phyloP scores from a whole-genome alignment of 2,797 vertebrate genomes.

The Betta splendens region DNA sequence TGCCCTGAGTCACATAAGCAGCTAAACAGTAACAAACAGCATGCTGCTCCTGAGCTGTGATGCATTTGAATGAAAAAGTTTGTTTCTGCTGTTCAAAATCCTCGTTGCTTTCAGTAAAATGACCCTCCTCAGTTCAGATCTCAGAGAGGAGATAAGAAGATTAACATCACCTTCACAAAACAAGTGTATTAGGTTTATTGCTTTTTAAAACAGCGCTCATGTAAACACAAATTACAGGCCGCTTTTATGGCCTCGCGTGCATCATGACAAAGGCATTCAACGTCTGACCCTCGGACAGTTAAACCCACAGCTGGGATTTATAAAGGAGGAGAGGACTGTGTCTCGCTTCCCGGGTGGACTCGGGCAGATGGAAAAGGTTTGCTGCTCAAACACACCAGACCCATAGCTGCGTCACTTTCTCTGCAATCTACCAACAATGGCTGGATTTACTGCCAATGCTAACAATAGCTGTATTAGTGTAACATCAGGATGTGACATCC shows the following conservation, averaged over 20 bases:
- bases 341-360: constrained; percentile 64
- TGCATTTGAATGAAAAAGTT: constrained; percentile 2
- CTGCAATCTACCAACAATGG: constrained; percentile 62
- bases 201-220: constrained; percentile 63
- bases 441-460: constrained; percentile 57
- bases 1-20: constrained; percentile 4
- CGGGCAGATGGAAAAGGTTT: constrained; percentile 70
- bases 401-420: constrained; percentile 63
- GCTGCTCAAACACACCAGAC: constrained; percentile 55
- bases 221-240: constrained; percentile 74
- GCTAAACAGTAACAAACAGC: constrained; percentile 32
- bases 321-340: constrained; percentile 72
- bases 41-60: constrained; percentile 10
- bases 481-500: constrained; percentile 47
- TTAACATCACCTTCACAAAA: constrained; percentile 28
- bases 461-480: constrained; percentile 57
- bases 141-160: constrained; percentile 27
- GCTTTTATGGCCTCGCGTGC: constrained; percentile 68
- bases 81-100: constrained; percentile 10
- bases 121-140: constrained; percentile 18
- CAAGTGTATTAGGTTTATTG: constrained; percentile 49
- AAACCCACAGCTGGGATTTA: constrained; percentile 80
- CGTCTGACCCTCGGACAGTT: constrained; percentile 72
- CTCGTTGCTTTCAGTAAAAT: constrained; percentile 13
- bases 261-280: constrained; percentile 77